Percentiles rank a stretch among this genome's conserved stretches.
These are phyloP conservation scores for Stomorhina lunata DNA, from an alignment of 2,888 invertebrate genomes.

Conservation along the genomic window DNA sequence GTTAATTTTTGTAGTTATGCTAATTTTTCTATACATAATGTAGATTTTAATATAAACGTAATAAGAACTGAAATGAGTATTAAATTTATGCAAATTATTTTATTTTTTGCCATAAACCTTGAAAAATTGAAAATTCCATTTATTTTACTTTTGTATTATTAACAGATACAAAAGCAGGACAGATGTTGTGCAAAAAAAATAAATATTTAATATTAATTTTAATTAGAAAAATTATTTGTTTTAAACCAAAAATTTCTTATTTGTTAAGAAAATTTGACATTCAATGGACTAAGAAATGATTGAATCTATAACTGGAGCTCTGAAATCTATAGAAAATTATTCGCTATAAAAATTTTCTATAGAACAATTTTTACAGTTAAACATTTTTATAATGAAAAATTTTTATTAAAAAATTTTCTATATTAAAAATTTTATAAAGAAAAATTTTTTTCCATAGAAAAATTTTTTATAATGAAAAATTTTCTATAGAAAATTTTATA, in stretches of 20 bases:
- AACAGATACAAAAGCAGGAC: constrained; percentile 16
- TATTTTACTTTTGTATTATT: constrained; percentile 16
- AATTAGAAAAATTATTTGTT: constrained; percentile 13
- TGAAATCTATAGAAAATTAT: no score
- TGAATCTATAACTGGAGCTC: no score
- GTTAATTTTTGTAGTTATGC: constrained; percentile 63
- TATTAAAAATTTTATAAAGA: no score
- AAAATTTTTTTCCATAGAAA: no score
- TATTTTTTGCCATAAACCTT: background rate
- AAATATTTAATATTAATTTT: constrained; percentile 36
- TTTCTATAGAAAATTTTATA: no score
- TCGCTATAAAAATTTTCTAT: no score
- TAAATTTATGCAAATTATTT: constrained; percentile 46
- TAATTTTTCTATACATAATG: constrained; percentile 38
- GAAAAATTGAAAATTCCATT: constrained; percentile 12
- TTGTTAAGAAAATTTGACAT: background rate
- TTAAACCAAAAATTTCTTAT: background rate
- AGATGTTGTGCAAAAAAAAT: constrained; percentile 40
- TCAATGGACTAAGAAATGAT: background rate
- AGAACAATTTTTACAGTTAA: no score
- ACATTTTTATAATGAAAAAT: no score
- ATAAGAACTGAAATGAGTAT: background rate
- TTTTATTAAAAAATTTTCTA: no score
- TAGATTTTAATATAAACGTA: constrained; percentile 5
- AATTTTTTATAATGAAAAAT: no score